These are phyloP conservation scores for Nesidiocoris tenuis DNA, from an alignment of 2,888 invertebrate genomes.

Conservation along the genomic window DNA sequence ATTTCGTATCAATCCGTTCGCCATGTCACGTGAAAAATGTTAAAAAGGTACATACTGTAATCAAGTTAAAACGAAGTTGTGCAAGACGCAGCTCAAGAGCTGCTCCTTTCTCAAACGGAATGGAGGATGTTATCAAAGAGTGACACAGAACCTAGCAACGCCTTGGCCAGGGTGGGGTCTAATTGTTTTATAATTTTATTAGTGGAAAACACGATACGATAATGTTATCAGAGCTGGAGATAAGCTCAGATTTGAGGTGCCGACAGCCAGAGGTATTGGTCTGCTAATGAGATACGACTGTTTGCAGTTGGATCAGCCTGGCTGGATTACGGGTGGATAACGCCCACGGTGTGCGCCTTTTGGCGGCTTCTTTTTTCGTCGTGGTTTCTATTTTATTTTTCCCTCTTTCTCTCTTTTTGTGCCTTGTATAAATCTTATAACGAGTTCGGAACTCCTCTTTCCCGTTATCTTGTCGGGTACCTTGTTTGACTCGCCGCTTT, in stretches of 20 bases:
- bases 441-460: background rate
- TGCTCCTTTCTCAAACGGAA: background rate
- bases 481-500: background rate
- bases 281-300: conserved; percentile 33
- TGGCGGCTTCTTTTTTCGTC: conserved; percentile 28
- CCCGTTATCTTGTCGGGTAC: background rate
- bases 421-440: conserved; percentile 29
- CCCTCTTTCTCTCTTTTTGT: background rate
- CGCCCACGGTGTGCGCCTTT: background rate
- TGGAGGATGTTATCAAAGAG: background rate
- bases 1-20: no score
- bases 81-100: background rate
- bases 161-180: background rate
- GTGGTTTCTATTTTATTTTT: background rate
- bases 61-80: background rate
- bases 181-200: conserved; percentile 39
- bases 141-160: background rate
- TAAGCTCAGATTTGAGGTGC: conserved; percentile 36
- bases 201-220: conserved; percentile 9
- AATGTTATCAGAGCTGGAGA: conserved; percentile 19
- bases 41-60: no score
- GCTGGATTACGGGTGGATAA: conserved; percentile 12
- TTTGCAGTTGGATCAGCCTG: conserved; percentile 18
- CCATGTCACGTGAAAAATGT: no score
- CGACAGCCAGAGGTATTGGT: conserved; percentile 21